These are phyloP conservation scores for Ciconia maguari DNA, from an alignment of 2,113 vertebrate genomes.

Conservation along the genomic window DNA sequence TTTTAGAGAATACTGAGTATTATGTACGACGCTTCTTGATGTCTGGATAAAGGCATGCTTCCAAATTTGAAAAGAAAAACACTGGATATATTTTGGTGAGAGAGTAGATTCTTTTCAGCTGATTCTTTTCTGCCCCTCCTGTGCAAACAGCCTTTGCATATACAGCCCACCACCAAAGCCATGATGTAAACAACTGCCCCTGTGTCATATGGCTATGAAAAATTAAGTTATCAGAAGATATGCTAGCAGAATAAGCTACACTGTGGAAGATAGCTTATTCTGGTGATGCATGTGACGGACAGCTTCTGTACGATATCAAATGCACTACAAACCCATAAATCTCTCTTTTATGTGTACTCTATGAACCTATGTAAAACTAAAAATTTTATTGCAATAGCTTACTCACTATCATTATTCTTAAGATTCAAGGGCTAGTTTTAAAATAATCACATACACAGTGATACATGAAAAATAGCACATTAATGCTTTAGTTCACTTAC, in stretches of 20 bases:
- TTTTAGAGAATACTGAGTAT: neutral
- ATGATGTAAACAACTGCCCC: neutral
- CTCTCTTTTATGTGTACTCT: neutral
- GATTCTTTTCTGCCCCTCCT: neutral
- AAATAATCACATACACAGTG: neutral
- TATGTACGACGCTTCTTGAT: neutral
- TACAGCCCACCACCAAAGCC: neutral
- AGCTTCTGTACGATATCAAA: neutral
- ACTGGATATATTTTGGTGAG: neutral
- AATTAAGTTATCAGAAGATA: neutral
- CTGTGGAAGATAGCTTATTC: neutral
- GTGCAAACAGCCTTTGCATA: neutral
- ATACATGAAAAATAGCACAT: neutral
- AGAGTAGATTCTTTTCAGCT: neutral
- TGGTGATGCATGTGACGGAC: neutral
- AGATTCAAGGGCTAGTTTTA: neutral
- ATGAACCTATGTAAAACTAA: neutral
- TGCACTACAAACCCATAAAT: neutral
- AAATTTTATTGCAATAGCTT: neutral
- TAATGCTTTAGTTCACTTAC: constrained; percentile 77
- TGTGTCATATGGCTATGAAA: neutral
- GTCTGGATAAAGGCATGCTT: neutral
- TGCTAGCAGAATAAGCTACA: neutral
- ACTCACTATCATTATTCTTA: neutral
- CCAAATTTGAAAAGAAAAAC: neutral